Evolutionary conservation across 2,797 vertebrate species (phyloP).

Genomic region (Carcharodon carcharias): DNA sequence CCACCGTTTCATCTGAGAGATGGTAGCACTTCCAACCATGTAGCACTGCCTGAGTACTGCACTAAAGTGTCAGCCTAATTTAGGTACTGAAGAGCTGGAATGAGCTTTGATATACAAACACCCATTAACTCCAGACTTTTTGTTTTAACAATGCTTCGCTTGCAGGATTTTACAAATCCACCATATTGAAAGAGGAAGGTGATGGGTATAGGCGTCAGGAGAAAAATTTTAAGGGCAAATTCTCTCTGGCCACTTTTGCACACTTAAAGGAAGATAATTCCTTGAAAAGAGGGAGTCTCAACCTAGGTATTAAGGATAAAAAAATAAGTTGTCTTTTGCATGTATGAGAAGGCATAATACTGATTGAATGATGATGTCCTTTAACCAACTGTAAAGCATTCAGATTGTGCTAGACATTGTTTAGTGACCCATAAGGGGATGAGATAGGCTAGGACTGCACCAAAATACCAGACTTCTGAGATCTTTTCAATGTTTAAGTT

Average conservation of each 20-base stretch:
- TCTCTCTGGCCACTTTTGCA: background rate
- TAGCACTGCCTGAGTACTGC: background rate
- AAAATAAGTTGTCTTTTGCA: background rate
- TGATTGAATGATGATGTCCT: background rate
- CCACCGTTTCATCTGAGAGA: background rate
- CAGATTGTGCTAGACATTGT: background rate
- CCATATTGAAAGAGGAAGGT: background rate
- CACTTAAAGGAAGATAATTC: background rate
- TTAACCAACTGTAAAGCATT: background rate
- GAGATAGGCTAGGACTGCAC: background rate
- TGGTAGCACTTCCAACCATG: background rate
- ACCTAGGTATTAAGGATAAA: background rate
- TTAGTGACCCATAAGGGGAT: background rate
- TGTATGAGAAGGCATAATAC: background rate
- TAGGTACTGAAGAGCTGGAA: background rate
- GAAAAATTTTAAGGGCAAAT: background rate
- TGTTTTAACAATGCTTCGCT: too few species aligned
- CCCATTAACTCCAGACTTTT: too few species aligned
- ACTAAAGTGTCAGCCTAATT: too few species aligned
- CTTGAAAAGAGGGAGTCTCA: background rate
- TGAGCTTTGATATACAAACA: background rate
- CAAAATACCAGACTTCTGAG: background rate
- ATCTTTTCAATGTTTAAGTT: background rate
- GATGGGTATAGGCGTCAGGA: too few species aligned
- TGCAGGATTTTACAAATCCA: background rate